phyloP scores from a whole-genome alignment of 2,888 invertebrate genomes.

The Ametastegia equiseti region DNA sequence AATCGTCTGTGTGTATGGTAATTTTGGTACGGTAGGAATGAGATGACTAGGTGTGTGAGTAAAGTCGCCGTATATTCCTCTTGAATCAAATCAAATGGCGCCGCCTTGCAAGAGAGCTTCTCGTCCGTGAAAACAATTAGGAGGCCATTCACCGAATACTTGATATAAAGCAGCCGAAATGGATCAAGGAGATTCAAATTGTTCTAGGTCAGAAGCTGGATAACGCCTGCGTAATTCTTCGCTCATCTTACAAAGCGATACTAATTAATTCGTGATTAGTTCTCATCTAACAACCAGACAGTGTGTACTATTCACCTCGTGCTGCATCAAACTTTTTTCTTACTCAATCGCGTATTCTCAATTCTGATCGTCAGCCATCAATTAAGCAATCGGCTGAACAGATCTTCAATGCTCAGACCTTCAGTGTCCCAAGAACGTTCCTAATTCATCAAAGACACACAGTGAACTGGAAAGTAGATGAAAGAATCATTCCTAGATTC shows the following conservation, averaged over 20 bases:
- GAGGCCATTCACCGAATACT: conserved; percentile 43
- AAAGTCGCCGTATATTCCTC: conserved; percentile 36
- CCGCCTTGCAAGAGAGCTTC: conserved; percentile 48
- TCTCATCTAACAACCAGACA: not conserved
- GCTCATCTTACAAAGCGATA: not conserved
- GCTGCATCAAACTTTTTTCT: not conserved
- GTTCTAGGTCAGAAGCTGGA: conserved; percentile 40
- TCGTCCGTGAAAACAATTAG: conserved; percentile 54
- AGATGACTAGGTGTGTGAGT: too few species aligned
- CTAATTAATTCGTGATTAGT: conserved; percentile 28
- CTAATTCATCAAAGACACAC: not conserved
- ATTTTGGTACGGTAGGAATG: not conserved
- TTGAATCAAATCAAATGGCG: conserved; percentile 50
- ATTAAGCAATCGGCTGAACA: not conserved
- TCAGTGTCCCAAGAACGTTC: not conserved
- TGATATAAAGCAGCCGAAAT: not conserved
- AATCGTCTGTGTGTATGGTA: conserved; percentile 2
- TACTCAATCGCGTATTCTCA: not conserved
- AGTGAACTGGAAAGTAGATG: too few species aligned
- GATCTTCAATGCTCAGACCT: not conserved
- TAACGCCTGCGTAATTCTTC: not conserved
- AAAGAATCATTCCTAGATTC: too few species aligned
- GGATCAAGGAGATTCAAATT: conserved; percentile 29
- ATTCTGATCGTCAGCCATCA: not conserved
- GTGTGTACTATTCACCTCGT: not conserved